Evolutionary conservation across 2,797 vertebrate genomes (phyloP).

Genomic region (Acanthornis magna): DNA sequence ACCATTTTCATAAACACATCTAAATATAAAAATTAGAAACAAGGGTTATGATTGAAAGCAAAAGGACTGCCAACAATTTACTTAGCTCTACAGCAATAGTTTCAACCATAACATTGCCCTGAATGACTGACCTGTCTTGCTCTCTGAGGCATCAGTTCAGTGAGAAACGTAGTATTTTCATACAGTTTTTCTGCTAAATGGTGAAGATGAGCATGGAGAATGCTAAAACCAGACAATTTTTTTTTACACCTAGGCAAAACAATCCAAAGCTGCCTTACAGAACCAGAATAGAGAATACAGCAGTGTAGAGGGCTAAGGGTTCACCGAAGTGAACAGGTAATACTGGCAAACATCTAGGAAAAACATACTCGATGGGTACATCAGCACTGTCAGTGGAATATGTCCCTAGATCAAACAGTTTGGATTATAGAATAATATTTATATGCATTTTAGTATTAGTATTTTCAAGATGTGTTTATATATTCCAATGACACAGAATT

Average conservation of each 20-base stretch:
- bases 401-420: not conserved
- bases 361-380: not conserved
- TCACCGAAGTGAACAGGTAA: not conserved
- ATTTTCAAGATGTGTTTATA: not conserved
- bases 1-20: not conserved
- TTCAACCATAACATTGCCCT: not conserved
- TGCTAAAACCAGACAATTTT: not conserved
- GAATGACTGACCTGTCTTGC: not conserved
- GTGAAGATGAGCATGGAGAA: not conserved
- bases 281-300: not conserved
- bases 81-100: not conserved
- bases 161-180: not conserved
- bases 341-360: not conserved
- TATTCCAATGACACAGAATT: not conserved
- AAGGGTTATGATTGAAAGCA: not conserved
- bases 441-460: not conserved
- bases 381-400: not conserved
- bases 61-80: not conserved
- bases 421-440: not conserved
- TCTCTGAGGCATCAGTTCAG: not conserved
- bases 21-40: constrained; percentile 13
- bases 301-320: not conserved
- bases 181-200: not conserved
- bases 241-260: not conserved
- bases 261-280: not conserved